Percentiles rank a stretch among this genome's conserved stretches.
Evolutionary conservation across 2,888 invertebrate species (phyloP).

Genomic region (Agrypnus murinus): DNA sequence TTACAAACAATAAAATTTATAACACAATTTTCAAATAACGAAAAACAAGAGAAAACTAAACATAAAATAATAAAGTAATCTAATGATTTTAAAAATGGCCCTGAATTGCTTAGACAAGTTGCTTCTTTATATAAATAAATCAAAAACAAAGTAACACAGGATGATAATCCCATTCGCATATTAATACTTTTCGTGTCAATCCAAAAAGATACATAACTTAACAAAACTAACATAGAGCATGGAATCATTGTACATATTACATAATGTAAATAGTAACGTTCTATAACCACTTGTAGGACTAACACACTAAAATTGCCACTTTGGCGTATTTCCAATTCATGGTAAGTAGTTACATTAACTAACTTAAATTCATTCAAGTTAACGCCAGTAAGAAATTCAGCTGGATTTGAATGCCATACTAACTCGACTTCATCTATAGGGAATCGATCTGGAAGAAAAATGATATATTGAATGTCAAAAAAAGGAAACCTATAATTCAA

Average conservation of each 20-base stretch:
- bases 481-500: no score
- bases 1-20: conserved; percentile 45
- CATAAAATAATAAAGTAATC: conserved; percentile 58
- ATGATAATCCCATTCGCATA: conserved; percentile 43
- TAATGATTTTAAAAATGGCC: conserved; percentile 56
- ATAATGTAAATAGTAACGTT: conserved; percentile 55
- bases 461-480: background rate
- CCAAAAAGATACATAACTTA: conserved; percentile 59
- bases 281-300: conserved; percentile 55
- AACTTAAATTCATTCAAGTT: conserved; percentile 58
- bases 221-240: conserved; percentile 53
- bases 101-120: conserved; percentile 12
- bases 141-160: conserved; percentile 31
- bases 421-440: conserved; percentile 61
- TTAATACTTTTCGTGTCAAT: conserved; percentile 50
- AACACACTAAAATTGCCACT: conserved; percentile 60
- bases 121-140: conserved; percentile 43
- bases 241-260: conserved; percentile 58
- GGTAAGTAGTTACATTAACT: conserved; percentile 54
- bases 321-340: conserved; percentile 56
- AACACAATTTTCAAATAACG: conserved; percentile 55
- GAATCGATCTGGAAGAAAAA: conserved; percentile 60
- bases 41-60: conserved; percentile 53
- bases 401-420: conserved; percentile 56
- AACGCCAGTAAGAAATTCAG: conserved; percentile 49